Evolutionary conservation across 2,888 invertebrate genomes (phyloP), one percentile per base, ranked within the genome.

Genomic region (Drosophila borealis): DNA sequence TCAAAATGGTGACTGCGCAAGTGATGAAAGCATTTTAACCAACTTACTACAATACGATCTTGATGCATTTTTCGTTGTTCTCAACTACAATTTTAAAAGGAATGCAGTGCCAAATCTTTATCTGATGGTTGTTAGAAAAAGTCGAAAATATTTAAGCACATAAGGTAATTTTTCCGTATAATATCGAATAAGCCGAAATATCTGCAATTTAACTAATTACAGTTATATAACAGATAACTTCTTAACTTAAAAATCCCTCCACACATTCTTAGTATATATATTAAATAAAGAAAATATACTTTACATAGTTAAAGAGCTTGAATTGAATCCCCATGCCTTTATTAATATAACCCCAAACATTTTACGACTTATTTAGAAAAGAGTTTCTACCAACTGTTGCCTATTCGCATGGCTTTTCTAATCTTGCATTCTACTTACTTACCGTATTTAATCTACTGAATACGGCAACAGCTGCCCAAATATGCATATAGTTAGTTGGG

Each of bases 401-500:
- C 45, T 36, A 44, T 51, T 45, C 74, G 51, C 70, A 44, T 75
- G 36, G 14, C 34, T 62, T 44, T 68, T 46, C 51, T 68, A 57
- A 72, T 77, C 73, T 46, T 25, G 42, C 45, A 51, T 77, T 62
- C 59, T n/a, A 42, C 51, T 19, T 14, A 19, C 17, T 46, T 49
- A 13, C 11, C 44, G 21, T 65, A 55, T 63, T 71, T 71, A 46
- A 67, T 66, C 33, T 50, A 36, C 21, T 53, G 60, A 60, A 48
- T 41, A 51, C 55, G 42, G 36, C 53, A 63, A 73, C 86, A 82
- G 76, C 83, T 82, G 78, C 73, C 76, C 70, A 83, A 83, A 80
- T 73, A 89, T 66, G 68, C 63, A 56, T 50, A 55, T 61, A 36
- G 59, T 46, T 62, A 46, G 42, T 59, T 44, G 36, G 59, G 56